Base-by-base conservation (phyloP, 2,888 invertebrate genomes). In the Resseliella maxima region DNA sequence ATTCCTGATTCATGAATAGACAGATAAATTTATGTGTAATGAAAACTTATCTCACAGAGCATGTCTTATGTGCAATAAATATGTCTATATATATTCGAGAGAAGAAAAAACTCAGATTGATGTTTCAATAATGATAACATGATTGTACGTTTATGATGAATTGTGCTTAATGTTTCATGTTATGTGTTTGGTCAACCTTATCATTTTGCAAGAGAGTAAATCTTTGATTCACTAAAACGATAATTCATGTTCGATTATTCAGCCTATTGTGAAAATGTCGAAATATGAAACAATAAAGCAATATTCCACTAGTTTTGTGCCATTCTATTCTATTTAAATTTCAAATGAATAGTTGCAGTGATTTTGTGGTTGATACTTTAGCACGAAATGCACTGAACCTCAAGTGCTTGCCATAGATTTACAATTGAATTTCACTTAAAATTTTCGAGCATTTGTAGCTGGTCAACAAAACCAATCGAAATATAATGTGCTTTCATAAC, bases 171-270 rank as follows among this genome's bases (percentile, higher is more conserved):
- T 50, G 46, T 50, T 50, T 8, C 46, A 50, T 50, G 18, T 2
- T 2, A 50, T 50, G 46, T 50, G 46, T 72, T 72, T 31, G 31
- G 27, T 72, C 3, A 15, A 72, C 31, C 27, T 72, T 31, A 72
- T 31, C 72, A 35, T 31, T 35, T 72, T 72, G 5, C 59, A 27
- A 59, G 27, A 10, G 27, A 0, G 15, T 21, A 72, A 24, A 72
- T 31, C 15, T 72, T 72, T 15, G 31, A 31, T 72, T 31, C 72
- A 72, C 31, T 31, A 72, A 72, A 72, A 72, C 72, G 35, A 35
- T 72, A 72, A 72, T 72, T 72, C 72, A 31, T 72, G 72, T 72
- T 72, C 1, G 72, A 72, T 72, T 72, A 72, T 72, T 72, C 72
- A 72, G n/a, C 0, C 0, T 31, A 35, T 18, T 8, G 24, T 24